phyloP scores from a whole-genome alignment of 2,888 invertebrate species.

The Deilephila porcellus region DNA sequence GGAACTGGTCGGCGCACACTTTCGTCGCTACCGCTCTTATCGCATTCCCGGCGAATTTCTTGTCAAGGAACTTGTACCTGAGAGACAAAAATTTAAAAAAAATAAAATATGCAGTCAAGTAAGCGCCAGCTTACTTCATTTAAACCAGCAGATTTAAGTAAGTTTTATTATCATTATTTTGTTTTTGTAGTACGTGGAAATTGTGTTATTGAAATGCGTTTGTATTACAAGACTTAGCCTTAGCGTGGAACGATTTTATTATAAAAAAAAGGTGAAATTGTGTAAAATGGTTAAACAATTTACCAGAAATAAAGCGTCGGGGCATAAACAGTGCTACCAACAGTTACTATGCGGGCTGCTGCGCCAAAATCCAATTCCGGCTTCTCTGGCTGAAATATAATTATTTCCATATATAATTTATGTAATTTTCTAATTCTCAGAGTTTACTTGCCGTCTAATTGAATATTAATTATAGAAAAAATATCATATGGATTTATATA shows the following conservation, averaged over 20 bases:
- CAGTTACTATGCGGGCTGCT: slow-evolving; percentile 62
- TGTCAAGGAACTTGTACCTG: slow-evolving; percentile 93
- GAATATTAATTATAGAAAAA: not conserved
- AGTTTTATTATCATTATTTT: no score
- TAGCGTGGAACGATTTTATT: slow-evolving; percentile 20
- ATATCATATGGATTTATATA: not conserved
- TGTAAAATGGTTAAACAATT: not conserved
- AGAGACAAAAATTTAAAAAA: slow-evolving; percentile 38
- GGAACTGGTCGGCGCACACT: slow-evolving; percentile 89
- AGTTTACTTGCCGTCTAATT: not conserved
- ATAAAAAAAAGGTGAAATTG: not conserved
- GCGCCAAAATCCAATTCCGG: slow-evolving; percentile 60
- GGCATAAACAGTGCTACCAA: slow-evolving; percentile 71
- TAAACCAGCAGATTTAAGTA: no score
- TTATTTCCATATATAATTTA: not conserved
- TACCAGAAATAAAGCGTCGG: slow-evolving; percentile 72
- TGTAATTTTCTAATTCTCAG: not conserved
- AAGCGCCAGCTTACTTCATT: no score
- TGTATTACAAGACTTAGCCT: not conserved
- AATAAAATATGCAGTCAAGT: not conserved
- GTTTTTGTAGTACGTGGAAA: no score
- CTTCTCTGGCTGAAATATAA: slow-evolving; percentile 66
- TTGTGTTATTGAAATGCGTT: no score
- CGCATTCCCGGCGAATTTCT: slow-evolving; percentile 87
- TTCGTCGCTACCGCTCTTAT: slow-evolving; percentile 87